phyloP scores from a whole-genome alignment of 2,113 vertebrate genomes.

The Mystacornis crossleyi region DNA sequence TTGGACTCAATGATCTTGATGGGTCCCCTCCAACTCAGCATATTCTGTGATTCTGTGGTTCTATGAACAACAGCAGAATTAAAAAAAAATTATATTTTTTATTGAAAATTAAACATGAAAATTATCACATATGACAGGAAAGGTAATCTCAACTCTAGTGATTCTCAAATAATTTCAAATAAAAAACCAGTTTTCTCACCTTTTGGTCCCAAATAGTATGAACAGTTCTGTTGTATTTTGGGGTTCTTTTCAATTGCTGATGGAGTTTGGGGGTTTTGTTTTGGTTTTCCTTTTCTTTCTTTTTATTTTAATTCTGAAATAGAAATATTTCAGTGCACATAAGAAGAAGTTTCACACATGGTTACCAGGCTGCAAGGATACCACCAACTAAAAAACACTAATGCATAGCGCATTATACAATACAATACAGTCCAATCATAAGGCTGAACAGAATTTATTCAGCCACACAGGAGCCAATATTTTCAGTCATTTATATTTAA shows the following conservation, averaged over 20 bases:
- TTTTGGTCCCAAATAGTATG: background rate
- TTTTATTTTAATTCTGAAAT: background rate
- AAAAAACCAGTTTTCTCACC: background rate
- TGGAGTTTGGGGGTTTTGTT: fast-evolving
- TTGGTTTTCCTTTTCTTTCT: fast-evolving
- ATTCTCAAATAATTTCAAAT: background rate
- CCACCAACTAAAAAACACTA: background rate
- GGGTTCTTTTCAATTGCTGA: background rate
- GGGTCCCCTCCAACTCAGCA: background rate
- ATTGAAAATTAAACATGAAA: background rate
- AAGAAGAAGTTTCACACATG: background rate
- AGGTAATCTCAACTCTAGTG: background rate
- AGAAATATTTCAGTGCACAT: background rate
- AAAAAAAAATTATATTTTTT: background rate
- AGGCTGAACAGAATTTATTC: background rate
- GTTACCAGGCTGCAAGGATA: background rate
- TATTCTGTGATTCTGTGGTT: background rate
- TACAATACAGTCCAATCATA: background rate
- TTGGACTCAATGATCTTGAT: background rate
- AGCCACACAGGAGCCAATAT: background rate
- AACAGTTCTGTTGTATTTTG: background rate
- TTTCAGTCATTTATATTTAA: background rate
- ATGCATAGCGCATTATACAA: fast-evolving
- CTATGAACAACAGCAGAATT: background rate
- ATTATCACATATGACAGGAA: background rate